Evolutionary conservation across 1,140 invertebrate genomes (phyloP).

Genomic region (Vollenhovia emeryi): DNA sequence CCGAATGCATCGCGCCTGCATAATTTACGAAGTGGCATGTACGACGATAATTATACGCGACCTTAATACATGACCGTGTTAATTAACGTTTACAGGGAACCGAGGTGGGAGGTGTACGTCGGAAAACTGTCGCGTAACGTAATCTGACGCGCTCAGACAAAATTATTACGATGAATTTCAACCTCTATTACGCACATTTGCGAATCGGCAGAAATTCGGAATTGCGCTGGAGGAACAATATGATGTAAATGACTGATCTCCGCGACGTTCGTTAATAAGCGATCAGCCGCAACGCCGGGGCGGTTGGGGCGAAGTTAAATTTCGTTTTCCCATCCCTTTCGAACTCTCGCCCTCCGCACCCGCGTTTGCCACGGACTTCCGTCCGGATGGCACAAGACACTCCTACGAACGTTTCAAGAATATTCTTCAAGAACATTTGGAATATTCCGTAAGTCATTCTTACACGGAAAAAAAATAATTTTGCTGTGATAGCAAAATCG

Average conservation of each 20-base stretch:
- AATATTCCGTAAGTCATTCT: too few species aligned
- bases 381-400: too few species aligned
- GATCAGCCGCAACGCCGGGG: background rate
- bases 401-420: too few species aligned
- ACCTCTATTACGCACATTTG: background rate
- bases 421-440: too few species aligned
- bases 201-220: background rate
- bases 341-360: background rate
- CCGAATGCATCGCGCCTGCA: constrained; percentile 18
- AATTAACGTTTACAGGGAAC: constrained; percentile 29
- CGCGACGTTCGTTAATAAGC: background rate
- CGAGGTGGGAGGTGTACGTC: background rate
- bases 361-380: too few species aligned
- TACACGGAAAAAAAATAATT: too few species aligned
- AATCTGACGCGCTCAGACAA: constrained; percentile 4
- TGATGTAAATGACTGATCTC: background rate
- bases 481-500: too few species aligned
- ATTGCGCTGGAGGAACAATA: background rate
- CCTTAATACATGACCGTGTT: constrained; percentile 37
- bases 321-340: background rate
- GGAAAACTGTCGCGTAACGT: background rate
- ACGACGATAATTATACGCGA: constrained; percentile 47
- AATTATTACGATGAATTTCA: constrained; percentile 17
- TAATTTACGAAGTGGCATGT: constrained; percentile 58
- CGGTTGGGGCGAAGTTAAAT: background rate